Base-by-base conservation (phyloP, 2,113 vertebrate species). In the Sardina pilchardus region DNA sequence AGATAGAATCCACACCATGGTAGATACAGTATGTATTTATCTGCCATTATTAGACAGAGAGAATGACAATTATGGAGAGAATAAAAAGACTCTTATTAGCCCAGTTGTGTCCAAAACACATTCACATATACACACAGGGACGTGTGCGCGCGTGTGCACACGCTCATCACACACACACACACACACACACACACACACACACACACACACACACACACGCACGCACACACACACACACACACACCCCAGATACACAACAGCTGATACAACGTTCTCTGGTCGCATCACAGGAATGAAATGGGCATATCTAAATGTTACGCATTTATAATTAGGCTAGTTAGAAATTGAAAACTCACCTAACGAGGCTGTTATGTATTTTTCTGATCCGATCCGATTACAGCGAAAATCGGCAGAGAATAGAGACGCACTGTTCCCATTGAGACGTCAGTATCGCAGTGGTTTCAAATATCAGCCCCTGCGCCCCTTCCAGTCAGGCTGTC, bases 401-500 rank as follows among this genome's bases (percentile, higher is more conserved):
- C 90, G 92, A 87, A 92, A 90, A 85, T 90, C 85, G 91, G 84
- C 85, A 91, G 91, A 88, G 92, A 92, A 92, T 92, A 89, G 92
- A 92, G 90, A 89, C 86, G 87, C 89, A 89, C 89, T 93, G 84
- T 90, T 91, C 89, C 91, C 87, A 87, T 90, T 88, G 83, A 88
- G 85, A 83, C 82, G 53, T 83, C 36, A 82, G 85, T 81, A 83
- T 82, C 53, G 50, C 50, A 75, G 84, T 84, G 89, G 71, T 85
- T 88, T 94, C 92, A 90, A 88, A 91, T 94, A 92, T 94, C 94
- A 94, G 89, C 93, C 94, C 90, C 93, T 89, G 93, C 90, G 92
- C 90, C 91, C 93, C 90, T 92, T 91, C 90, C 89, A 91, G 90
- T 93, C 91, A 87, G 91, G 91, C 90, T 93, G 90, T 92, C 90